Base-by-base conservation (phyloP, 1,140 invertebrate genomes). In the Drosophila asahinai region DNA sequence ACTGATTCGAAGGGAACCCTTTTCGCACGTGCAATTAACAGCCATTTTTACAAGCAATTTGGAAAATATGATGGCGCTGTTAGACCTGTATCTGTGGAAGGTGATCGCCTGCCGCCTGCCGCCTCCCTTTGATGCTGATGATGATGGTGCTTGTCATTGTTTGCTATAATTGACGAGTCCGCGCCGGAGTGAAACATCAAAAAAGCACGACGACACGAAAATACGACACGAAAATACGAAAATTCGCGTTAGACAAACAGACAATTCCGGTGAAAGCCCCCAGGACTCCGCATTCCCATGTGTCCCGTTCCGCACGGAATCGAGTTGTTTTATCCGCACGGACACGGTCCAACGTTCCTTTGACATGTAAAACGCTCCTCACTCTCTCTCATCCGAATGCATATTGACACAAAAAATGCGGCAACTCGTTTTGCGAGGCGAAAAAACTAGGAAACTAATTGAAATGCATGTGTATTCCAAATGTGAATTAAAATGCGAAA, bases 21-120 rank as follows among this genome's bases (percentile, higher is more conserved):
- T 84, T 84, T 84, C 83, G 78, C 78, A 80, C 75, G 59, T 80
- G 61, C 81, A 90, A 90, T 89, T 89, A 89, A 89, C 81, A 80
- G 65, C 42, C 42, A 80, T 84, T 89, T 89, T 89, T 84, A 90
- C 86, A 77, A 87, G 79, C 67, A 82, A 90, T 81, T 90, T 90
- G 75, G 61, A 65, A 90, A 90, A 67, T 89, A 90, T 90, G 86
- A 77, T 86, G 71, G 77, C 47, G 66, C 67, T 90, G 86, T 79
- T 81, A 65, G 68, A 68, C 66, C 54, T 57, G 48, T 17, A 68
- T 60, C 54, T 57, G 48, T 17, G 45, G 25, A 67, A 77, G 58
- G 58, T 62, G 72, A 55, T 48, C 48, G 49, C 33, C 30, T 17
- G 27, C 54, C 25, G 14, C 42, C 30, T 73, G 27, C 54, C 25